Evolutionary conservation across 1,140 invertebrate species (phyloP).

Genomic region (Drosophila paulistorum): DNA sequence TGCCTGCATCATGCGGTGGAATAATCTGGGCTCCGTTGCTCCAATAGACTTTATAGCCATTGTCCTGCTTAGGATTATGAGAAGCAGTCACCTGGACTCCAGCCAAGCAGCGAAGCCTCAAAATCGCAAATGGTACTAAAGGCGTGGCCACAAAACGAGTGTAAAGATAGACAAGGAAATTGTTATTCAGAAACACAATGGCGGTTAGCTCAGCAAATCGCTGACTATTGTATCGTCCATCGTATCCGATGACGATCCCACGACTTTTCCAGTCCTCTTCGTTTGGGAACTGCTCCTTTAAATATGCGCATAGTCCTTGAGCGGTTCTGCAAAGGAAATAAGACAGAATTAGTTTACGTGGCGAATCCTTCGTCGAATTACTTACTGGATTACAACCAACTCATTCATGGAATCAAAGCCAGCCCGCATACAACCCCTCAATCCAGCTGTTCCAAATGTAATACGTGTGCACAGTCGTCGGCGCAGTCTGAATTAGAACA

Average conservation of each 20-base stretch:
- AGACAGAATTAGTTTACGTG: not conserved
- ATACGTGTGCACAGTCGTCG: conserved; percentile 84
- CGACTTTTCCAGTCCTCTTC: conserved; percentile 84
- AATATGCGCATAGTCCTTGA: conserved; percentile 94
- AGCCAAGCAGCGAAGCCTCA: conserved; percentile 87
- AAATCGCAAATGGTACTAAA: conserved; percentile 93
- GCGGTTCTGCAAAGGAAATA: conserved; percentile 85
- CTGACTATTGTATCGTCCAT: conserved; percentile 96
- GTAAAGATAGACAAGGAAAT: conserved; percentile 93
- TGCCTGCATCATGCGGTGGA: conserved; percentile 94
- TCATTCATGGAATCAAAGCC: conserved; percentile 98
- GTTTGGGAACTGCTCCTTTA: conserved; percentile 85
- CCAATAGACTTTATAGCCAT: conserved; percentile 99
- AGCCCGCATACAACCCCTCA: conserved; percentile 95
- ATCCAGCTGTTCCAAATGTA: conserved; percentile 95
- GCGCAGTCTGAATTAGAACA: conserved; percentile 34
- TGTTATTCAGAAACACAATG: conserved; percentile 90
- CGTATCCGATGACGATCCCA: conserved; percentile 96
- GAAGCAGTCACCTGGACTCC: conserved; percentile 99
- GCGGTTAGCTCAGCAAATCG: conserved; percentile 97
- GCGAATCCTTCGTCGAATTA: not conserved
- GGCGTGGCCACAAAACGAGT: conserved; percentile 94
- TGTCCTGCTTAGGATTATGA: conserved; percentile 99
- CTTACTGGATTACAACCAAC: conserved; percentile 94
- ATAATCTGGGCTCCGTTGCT: conserved; percentile 98